Conservation (phyloP, 2,113 vertebrate species). For the Microcebus griseorufus region DNA sequence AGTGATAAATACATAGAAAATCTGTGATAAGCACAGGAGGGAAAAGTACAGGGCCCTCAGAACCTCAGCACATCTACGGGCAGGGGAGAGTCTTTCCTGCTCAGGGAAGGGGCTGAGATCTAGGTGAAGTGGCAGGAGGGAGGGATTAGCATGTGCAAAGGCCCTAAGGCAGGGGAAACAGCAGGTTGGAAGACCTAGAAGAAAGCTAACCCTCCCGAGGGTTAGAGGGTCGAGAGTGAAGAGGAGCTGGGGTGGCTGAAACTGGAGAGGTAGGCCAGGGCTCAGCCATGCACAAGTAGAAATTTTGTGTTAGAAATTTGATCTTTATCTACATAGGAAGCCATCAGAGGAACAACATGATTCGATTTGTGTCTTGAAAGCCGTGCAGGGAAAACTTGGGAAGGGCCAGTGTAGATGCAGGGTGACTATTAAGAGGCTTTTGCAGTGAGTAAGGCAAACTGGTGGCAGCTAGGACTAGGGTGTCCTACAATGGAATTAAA, state of each 20-base stretch:
- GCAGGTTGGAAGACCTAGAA: background rate
- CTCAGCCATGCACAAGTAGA: too few relatives aligned
- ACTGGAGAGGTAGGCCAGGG: background rate
- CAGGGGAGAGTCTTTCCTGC: background rate
- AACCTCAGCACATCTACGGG: background rate
- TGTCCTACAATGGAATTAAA: background rate
- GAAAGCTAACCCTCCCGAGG: background rate
- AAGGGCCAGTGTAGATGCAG: background rate
- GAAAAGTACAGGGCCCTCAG: background rate
- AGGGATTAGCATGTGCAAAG: background rate
- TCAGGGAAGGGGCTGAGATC: background rate
- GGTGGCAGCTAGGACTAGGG: background rate
- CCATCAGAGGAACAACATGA: background rate
- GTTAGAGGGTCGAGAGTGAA: background rate
- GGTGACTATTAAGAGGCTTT: background rate
- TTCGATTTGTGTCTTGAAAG: constrained; percentile 9
- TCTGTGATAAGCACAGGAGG: background rate
- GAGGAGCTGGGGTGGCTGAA: background rate
- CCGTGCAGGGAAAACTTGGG: background rate
- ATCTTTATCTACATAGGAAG: background rate
- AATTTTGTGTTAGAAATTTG: background rate
- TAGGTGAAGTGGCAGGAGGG: background rate
- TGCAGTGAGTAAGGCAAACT: background rate
- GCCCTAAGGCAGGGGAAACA: background rate
- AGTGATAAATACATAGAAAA: background rate